A percentile compares a stretch with the other conserved stretches of the same genome.
Evolutionary conservation across 2,797 vertebrate species (phyloP).

Genomic region (Otolemur crassicaudatus): DNA sequence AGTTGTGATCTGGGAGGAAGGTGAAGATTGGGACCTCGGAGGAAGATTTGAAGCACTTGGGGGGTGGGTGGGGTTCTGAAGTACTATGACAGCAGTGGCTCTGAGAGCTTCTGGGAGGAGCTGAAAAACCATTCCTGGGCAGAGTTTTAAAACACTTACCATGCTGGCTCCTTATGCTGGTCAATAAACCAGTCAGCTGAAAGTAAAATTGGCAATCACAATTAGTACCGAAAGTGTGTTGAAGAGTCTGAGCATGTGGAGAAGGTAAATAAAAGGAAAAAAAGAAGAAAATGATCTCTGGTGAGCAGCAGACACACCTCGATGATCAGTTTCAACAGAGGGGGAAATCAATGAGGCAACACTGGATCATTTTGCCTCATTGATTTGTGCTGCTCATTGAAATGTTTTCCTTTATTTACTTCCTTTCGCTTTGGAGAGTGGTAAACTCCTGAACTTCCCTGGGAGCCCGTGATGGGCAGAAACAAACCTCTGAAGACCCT

Average conservation of each 20-base stretch:
- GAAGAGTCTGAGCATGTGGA: not conserved
- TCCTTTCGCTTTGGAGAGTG: not conserved
- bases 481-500: not conserved
- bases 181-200: constrained; percentile 53
- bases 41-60: not conserved
- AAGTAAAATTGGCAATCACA: constrained; percentile 2
- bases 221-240: not conserved
- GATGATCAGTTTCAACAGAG: not conserved
- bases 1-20: not conserved
- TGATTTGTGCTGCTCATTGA: constrained; percentile 63
- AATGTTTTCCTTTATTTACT: constrained; percentile 74
- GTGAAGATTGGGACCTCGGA: not conserved
- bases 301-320: constrained; percentile 37
- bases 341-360: constrained; percentile 54
- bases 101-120: not conserved
- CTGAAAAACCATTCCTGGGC: not conserved
- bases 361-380: constrained; percentile 39
- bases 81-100: not conserved
- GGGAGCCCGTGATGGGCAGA: not conserved
- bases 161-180: not conserved
- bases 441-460: not conserved
- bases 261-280: not conserved
- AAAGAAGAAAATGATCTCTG: constrained; percentile 28
- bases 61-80: not conserved
- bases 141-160: not conserved